Percentiles rank a stretch among this genome's conserved stretches.
Evolutionary conservation across 2,888 invertebrate species (phyloP).

Genomic region (Electrophaes corylata): DNA sequence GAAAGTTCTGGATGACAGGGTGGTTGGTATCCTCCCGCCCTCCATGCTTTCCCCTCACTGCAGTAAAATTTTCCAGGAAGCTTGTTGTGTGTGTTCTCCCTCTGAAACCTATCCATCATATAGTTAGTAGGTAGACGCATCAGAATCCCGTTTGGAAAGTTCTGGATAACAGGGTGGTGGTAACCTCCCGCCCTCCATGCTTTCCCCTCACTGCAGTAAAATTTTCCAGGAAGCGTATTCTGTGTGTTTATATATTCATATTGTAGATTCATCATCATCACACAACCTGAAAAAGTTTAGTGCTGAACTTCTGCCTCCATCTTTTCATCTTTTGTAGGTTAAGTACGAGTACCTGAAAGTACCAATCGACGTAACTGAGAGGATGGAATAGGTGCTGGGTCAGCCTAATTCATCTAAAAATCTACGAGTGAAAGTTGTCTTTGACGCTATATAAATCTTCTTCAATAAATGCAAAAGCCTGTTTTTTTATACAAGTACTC

Average conservation of each 20-base stretch:
- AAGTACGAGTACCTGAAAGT: too few relatives aligned
- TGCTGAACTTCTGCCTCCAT: too few relatives aligned
- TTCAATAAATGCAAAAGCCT: too few relatives aligned
- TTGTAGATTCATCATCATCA: conserved; percentile 2
- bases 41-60: conserved; percentile 13
- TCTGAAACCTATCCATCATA: neutral
- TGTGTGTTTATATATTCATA: conserved; percentile 10
- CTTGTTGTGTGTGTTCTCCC: neutral
- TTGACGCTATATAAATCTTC: too few relatives aligned
- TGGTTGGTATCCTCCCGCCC: conserved; percentile 1
- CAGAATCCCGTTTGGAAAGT: conserved; percentile 7
- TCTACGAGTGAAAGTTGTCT: too few relatives aligned
- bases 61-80: conserved; percentile 21
- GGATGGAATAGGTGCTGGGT: too few relatives aligned
- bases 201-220: conserved; percentile 17
- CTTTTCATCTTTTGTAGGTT: too few relatives aligned
- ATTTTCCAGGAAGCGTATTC: conserved; percentile 17
- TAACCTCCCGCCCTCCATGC: neutral
- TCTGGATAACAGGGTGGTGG: conserved; percentile 10
- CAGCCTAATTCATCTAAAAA: too few relatives aligned
- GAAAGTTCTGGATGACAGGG: conserved; percentile 10
- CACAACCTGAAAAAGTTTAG: too few relatives aligned
- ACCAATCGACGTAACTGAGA: too few relatives aligned
- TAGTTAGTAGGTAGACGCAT: neutral
- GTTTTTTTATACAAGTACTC: too few relatives aligned